Percentiles rank a stretch among this genome's conserved stretches.
phyloP scores from a whole-genome alignment of 2,888 invertebrate genomes.

The Campoplex nolae region DNA sequence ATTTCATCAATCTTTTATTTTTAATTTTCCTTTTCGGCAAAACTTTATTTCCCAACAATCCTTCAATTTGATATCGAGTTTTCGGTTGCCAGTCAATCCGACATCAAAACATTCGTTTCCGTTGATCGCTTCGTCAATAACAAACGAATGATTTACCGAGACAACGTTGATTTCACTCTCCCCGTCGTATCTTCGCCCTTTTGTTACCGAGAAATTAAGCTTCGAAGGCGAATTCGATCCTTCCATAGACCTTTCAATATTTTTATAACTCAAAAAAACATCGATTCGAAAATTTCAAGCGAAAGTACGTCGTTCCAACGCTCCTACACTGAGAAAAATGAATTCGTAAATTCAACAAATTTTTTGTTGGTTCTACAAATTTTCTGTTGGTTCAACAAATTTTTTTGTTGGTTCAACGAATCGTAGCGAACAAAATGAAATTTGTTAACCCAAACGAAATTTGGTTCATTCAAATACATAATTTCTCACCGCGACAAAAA shows the following conservation, averaged over 20 bases:
- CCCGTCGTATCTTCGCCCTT: background rate
- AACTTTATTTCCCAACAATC: background rate
- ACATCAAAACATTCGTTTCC: background rate
- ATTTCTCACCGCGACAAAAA: no score
- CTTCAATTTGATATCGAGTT: background rate
- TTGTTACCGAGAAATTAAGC: no score
- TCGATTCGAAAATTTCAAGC: background rate
- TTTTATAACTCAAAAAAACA: background rate
- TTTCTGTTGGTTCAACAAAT: no score
- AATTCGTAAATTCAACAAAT: no score
- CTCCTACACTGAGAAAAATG: no score
- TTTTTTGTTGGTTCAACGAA: no score
- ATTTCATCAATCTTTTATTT: background rate
- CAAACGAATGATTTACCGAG: background rate
- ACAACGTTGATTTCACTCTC: background rate
- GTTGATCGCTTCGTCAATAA: constrained; percentile 8
- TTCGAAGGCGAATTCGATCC: background rate
- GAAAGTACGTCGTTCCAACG: background rate
- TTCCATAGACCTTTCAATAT: background rate
- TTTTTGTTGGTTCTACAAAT: no score
- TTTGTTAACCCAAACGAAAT: no score
- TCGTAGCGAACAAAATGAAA: no score
- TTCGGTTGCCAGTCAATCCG: background rate
- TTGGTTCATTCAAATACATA: no score
- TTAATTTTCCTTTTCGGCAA: background rate